Evolutionary conservation across 2,888 invertebrate species (phyloP).

Genomic region (Iphiclides podalirius): DNA sequence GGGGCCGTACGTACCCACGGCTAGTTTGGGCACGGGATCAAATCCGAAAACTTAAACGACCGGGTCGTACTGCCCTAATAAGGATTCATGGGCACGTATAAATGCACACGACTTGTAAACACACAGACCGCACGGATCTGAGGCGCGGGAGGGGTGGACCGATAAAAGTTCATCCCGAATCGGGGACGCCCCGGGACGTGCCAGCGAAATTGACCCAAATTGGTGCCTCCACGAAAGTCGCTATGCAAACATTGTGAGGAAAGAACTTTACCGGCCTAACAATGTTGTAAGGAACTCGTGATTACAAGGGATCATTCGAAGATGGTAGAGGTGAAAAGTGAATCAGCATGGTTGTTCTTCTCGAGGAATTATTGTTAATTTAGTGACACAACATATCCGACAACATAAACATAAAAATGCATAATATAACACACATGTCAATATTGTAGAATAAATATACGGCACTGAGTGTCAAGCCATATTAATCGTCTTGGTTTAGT

Average conservation of each 20-base stretch:
- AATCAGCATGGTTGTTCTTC: too few species aligned
- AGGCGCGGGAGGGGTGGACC: slow-evolving; percentile 14
- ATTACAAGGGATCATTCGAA: slow-evolving; percentile 1
- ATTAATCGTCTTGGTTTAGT: too few species aligned
- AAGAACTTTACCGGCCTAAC: slow-evolving; percentile 4
- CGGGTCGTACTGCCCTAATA: not conserved
- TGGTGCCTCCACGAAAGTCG: slow-evolving; percentile 32
- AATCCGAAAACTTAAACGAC: slow-evolving; percentile 7
- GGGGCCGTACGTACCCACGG: too few species aligned
- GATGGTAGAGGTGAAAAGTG: not conserved
- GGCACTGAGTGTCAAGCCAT: too few species aligned
- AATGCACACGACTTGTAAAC: slow-evolving; percentile 10
- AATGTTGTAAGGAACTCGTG: slow-evolving; percentile 3
- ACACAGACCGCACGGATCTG: slow-evolving; percentile 7
- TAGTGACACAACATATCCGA: not conserved
- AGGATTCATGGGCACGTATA: slow-evolving; percentile 6
- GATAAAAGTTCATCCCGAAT: slow-evolving; percentile 38
- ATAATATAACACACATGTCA: not conserved
- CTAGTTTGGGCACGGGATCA: too few species aligned
- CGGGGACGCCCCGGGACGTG: slow-evolving; percentile 29
- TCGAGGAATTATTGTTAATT: too few species aligned
- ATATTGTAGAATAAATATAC: too few species aligned
- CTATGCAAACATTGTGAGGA: slow-evolving; percentile 9
- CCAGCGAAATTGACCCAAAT: slow-evolving; percentile 33
- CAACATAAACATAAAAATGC: too few species aligned